Conservation (phyloP, 2,888 invertebrate species). For the Pseudococcus jackbeardsleyi region DNA sequence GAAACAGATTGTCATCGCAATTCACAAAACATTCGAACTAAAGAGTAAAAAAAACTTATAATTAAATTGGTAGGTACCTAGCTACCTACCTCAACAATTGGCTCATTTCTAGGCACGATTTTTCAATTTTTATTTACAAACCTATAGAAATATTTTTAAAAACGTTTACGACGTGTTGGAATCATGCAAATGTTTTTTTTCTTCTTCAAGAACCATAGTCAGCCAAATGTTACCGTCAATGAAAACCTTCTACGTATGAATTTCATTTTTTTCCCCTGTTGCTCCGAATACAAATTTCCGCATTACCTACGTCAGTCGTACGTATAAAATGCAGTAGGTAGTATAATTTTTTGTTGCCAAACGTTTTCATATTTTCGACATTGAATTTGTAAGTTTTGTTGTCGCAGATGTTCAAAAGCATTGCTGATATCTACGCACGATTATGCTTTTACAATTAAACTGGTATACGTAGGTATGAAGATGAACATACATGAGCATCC, state of each 20-base stretch:
- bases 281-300: constrained; percentile 29
- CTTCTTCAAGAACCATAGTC: neutral
- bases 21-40: too few relatives aligned
- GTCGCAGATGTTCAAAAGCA: constrained; percentile 27
- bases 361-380: constrained; percentile 24
- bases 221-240: constrained; percentile 22
- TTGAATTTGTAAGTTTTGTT: neutral
- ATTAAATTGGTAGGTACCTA: too few relatives aligned
- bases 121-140: neutral
- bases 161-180: neutral
- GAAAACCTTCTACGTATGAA: neutral
- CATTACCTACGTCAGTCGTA: neutral
- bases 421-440: neutral
- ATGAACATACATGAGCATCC: too few relatives aligned
- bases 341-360: neutral
- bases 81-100: too few relatives aligned
- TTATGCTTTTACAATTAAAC: neutral
- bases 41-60: too few relatives aligned
- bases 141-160: neutral
- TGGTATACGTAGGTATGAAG: neutral
- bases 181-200: neutral
- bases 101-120: too few relatives aligned
- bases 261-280: constrained; percentile 30
- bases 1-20: too few relatives aligned
- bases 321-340: neutral